A percentile compares a stretch with the other conserved stretches of the same genome.
phyloP scores from a whole-genome alignment of 2,113 vertebrate genomes.

The Corydoras maculifer region DNA sequence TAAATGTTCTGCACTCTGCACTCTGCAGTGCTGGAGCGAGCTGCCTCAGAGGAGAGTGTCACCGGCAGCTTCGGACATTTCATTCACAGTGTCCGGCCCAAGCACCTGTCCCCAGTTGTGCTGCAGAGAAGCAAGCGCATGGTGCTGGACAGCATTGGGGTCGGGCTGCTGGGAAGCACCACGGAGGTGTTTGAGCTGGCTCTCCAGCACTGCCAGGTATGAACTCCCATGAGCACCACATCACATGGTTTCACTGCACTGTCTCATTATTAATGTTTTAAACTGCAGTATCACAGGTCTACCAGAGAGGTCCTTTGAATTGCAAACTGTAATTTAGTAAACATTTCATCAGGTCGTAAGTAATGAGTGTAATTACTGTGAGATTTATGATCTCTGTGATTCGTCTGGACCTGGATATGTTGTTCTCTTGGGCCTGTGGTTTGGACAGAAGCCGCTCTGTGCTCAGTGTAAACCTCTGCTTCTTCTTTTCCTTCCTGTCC shows the following conservation, averaged over 20 bases:
- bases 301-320: no score
- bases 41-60: slow-evolving; percentile 62
- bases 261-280: no score
- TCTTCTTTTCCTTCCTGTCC: slow-evolving; percentile 23
- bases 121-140: slow-evolving; percentile 79
- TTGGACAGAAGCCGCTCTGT: no score
- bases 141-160: slow-evolving; percentile 83
- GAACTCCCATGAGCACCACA: not conserved
- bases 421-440: not conserved
- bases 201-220: slow-evolving; percentile 78
- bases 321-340: no score
- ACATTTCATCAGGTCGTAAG: no score
- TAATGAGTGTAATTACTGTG: no score
- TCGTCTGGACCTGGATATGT: slow-evolving; percentile 2
- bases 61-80: slow-evolving; percentile 78
- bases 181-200: slow-evolving; percentile 71
- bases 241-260: no score
- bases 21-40: slow-evolving; percentile 58
- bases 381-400: not conserved
- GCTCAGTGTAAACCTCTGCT: no score
- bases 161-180: slow-evolving; percentile 78
- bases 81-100: slow-evolving; percentile 62
- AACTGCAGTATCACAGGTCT: no score
- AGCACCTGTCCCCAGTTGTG: slow-evolving; percentile 64
- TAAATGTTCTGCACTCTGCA: not conserved